Conservation (phyloP, 2,113 vertebrate species). For the Corythaixoides concolor region DNA sequence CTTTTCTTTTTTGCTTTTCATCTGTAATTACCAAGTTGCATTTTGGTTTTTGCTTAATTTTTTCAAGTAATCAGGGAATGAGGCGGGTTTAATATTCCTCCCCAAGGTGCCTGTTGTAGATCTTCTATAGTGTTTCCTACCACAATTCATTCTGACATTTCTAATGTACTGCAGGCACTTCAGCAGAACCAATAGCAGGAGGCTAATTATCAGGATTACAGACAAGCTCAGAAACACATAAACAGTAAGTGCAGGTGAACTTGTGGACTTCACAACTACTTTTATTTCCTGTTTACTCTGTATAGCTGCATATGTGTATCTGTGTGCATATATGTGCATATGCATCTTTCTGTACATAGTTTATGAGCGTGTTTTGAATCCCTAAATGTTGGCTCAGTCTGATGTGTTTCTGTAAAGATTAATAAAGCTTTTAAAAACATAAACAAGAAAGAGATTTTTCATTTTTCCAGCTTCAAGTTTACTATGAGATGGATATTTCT, state of each 20-base stretch:
- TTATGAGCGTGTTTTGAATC: not conserved
- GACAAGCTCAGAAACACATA: slow-evolving; percentile 1
- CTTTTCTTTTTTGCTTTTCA: not conserved
- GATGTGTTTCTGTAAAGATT: not conserved
- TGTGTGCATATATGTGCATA: not conserved
- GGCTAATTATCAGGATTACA: slow-evolving; percentile 46
- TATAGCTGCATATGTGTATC: not conserved
- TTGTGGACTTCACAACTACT: not conserved
- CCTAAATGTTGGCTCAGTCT: slow-evolving; percentile 1
- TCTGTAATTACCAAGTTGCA: slow-evolving; percentile 26
- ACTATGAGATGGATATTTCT: not conserved
- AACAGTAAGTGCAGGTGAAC: not conserved
- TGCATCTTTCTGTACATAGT: not conserved
- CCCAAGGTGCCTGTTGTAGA: not conserved
- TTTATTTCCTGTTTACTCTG: not conserved
- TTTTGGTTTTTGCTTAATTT: slow-evolving; percentile 25
- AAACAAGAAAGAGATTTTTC: not conserved
- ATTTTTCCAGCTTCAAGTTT: not conserved
- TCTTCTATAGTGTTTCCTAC: slow-evolving; percentile 15
- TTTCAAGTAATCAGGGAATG: not conserved
- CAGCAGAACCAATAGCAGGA: slow-evolving; percentile 31
- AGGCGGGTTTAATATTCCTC: slow-evolving; percentile 1
- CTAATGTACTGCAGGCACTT: slow-evolving; percentile 4
- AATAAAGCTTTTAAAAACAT: not conserved
- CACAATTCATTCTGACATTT: slow-evolving; percentile 44